A percentile compares a stretch with the other conserved stretches of the same genome.
Evolutionary conservation across 2,797 vertebrate genomes (phyloP).

Genomic region (Microctenopoma stevenorrisi): DNA sequence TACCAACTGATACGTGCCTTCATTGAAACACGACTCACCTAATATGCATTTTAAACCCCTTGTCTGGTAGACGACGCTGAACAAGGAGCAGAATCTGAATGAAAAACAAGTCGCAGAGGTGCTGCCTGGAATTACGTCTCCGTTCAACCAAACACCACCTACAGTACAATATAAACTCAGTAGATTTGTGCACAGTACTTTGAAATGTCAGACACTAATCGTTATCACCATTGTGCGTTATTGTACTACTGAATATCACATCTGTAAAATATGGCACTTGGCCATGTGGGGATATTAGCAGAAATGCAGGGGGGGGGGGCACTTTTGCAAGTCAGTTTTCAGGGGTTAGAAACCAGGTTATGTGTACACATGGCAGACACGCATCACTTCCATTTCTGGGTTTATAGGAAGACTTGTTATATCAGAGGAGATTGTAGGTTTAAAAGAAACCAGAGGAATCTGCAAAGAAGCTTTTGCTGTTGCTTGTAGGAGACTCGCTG

Average conservation of each 20-base stretch:
- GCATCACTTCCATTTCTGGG: background rate
- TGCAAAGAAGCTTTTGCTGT: slow-evolving; percentile 23
- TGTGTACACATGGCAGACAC: too few species aligned
- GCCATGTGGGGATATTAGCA: background rate
- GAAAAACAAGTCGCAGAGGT: background rate
- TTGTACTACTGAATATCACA: too few species aligned
- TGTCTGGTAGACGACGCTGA: slow-evolving; percentile 3
- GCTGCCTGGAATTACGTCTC: background rate
- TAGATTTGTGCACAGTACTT: background rate
- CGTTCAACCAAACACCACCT: background rate
- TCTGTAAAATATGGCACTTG: background rate
- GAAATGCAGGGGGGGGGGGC: too few species aligned
- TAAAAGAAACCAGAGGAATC: slow-evolving; percentile 31
- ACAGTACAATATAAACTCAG: background rate
- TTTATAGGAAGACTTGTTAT: background rate
- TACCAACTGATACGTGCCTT: slow-evolving; percentile 45
- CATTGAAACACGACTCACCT: slow-evolving; percentile 17
- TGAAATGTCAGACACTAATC: background rate
- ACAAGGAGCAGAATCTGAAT: slow-evolving; percentile 1
- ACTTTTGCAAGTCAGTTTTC: too few species aligned
- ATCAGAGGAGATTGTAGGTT: slow-evolving; percentile 8
- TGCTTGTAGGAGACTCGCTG: slow-evolving; percentile 18
- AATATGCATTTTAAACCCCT: slow-evolving; percentile 22
- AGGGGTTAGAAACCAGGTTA: too few species aligned
- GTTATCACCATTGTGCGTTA: background rate